A percentile compares a stretch with the other conserved stretches of the same genome.
Conservation (phyloP, 64 coral and sea anemone genomes). For the Catalaphyllia jardinei region DNA sequence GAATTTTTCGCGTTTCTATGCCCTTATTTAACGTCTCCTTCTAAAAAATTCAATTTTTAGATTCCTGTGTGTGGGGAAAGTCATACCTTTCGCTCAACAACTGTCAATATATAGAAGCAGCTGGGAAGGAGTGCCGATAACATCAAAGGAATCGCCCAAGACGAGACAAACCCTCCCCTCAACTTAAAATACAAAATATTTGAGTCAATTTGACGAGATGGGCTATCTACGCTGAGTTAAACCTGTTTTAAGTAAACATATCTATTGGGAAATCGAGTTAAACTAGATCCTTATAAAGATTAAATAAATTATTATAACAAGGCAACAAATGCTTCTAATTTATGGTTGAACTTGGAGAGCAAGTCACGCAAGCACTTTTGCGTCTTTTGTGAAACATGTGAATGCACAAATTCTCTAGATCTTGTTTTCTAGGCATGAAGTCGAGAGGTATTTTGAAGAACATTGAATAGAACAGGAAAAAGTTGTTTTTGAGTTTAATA, state of each 20-base stretch:
- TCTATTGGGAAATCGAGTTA: constrained; percentile 41
- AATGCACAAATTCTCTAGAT: not conserved
- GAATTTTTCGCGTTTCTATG: not conserved
- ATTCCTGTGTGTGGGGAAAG: constrained; percentile 7
- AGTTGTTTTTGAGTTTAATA: not conserved
- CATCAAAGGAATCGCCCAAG: constrained; percentile 31
- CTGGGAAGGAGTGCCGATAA: constrained; percentile 1
- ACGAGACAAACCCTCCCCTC: not conserved
- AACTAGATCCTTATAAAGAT: constrained; percentile 14
- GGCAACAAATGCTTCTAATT: constrained; percentile 2
- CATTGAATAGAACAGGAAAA: not conserved
- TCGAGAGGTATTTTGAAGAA: not conserved
- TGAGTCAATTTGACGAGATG: constrained; percentile 26
- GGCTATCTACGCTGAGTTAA: constrained; percentile 23
- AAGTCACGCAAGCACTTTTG: not conserved
- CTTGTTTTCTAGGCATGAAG: not conserved
- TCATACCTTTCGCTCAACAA: constrained; percentile 39
- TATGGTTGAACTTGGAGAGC: constrained; percentile 1
- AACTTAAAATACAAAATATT: constrained; percentile 25
- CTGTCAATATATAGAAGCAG: constrained; percentile 7
- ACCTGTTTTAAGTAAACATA: constrained; percentile 45
- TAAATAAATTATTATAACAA: constrained; percentile 8
- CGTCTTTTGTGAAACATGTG: not conserved
- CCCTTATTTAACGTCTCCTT: not conserved
- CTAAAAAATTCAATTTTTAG: constrained; percentile 10